Conservation (phyloP, 2,797 vertebrate genomes). For the Sylvia borin region DNA sequence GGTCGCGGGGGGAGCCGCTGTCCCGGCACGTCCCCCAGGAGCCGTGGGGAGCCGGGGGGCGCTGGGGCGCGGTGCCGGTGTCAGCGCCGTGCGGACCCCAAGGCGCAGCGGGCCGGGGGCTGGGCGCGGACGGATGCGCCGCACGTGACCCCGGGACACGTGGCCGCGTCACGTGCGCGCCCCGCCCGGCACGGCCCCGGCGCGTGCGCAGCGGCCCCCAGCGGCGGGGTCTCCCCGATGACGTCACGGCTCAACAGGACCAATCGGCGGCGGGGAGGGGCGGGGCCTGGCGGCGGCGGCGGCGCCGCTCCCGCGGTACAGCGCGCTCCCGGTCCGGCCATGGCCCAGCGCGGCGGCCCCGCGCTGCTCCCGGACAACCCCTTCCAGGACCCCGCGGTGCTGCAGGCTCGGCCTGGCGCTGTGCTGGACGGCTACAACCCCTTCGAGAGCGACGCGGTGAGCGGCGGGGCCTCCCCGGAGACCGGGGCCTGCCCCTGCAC, state of each 20-base stretch:
- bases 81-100: rapidly evolving
- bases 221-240: neutral
- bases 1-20: neutral
- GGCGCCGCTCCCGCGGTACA: neutral
- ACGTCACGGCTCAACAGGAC: neutral
- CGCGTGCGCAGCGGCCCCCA: neutral
- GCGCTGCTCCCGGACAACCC: slow-evolving; percentile 49
- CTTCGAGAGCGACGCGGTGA: slow-evolving; percentile 78
- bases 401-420: slow-evolving; percentile 83
- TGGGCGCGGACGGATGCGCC: rapidly evolving
- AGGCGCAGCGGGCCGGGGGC: rapidly evolving
- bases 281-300: neutral
- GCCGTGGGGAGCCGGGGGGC: rapidly evolving
- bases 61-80: too few species aligned
- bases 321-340: neutral
- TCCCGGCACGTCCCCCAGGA: rapidly evolving
- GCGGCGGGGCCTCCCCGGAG: neutral
- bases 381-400: slow-evolving; percentile 86
- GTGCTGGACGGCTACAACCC: slow-evolving; percentile 94
- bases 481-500: neutral
- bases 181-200: neutral
- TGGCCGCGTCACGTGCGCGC: neutral
- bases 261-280: neutral
- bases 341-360: slow-evolving; percentile 36
- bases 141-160: neutral